These are phyloP conservation scores for Andricus grossulariae DNA, from an alignment of 1,140 invertebrate genomes.

Conservation along the genomic window DNA sequence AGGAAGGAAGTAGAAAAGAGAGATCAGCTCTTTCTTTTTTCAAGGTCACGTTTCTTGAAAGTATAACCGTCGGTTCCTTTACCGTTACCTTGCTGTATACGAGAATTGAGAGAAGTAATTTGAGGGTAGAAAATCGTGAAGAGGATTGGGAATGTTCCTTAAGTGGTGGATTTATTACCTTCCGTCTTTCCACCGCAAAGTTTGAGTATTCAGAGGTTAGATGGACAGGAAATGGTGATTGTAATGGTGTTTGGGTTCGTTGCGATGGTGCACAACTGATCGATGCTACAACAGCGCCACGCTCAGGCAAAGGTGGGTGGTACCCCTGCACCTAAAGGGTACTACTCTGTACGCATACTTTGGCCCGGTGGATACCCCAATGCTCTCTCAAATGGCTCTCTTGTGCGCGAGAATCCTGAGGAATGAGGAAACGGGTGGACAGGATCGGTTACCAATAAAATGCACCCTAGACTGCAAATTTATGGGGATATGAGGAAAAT, in stretches of 20 bases:
- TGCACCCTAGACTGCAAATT: neutral
- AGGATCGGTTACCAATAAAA: neutral
- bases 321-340: conserved; percentile 45
- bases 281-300: conserved; percentile 71
- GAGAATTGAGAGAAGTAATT: neutral
- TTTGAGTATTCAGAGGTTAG: conserved; percentile 9
- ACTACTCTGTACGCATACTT: conserved; percentile 50
- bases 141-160: neutral
- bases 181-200: neutral
- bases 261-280: conserved; percentile 70
- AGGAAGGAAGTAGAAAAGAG: neutral
- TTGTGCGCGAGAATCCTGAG: conserved; percentile 41
- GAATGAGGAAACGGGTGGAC: neutral
- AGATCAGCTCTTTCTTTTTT: neutral
- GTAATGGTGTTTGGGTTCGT: conserved; percentile 36
- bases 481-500: neutral
- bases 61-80: neutral
- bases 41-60: neutral
- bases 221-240: conserved; percentile 33
- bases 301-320: conserved; percentile 52
- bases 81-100: too few species aligned
- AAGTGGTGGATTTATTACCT: neutral
- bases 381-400: conserved; percentile 44
- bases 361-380: conserved; percentile 32
- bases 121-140: conserved; percentile 9